These are phyloP conservation scores for Engraulis encrasicolus DNA, from an alignment of 2,113 vertebrate genomes.

Conservation along the genomic window DNA sequence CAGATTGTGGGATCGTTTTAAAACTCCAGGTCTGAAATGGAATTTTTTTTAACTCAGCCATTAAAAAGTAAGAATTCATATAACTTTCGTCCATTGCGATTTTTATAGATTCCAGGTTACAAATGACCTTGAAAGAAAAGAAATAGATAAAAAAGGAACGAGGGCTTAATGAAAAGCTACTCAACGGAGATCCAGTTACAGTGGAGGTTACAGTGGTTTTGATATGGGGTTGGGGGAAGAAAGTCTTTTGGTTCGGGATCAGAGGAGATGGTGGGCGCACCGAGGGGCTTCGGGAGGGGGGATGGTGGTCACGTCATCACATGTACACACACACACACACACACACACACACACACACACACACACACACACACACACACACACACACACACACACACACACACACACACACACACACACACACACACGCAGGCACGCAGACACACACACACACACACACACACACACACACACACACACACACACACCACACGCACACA, in stretches of 20 bases:
- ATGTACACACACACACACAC: too few species aligned
- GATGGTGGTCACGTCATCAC: neutral
- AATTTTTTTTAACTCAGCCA: conserved; percentile 73
- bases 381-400: too few species aligned
- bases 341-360: too few species aligned
- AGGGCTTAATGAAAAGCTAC: conserved; percentile 64
- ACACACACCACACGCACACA: too few species aligned
- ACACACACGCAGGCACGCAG: too few species aligned
- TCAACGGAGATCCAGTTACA: conserved; percentile 60
- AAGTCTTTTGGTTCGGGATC: neutral
- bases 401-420: too few species aligned
- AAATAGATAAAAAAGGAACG: conserved; percentile 47
- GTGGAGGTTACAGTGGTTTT: conserved; percentile 55
- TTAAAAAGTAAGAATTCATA: conserved; percentile 82
- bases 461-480: too few species aligned
- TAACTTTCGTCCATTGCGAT: conserved; percentile 77
- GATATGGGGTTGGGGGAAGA: conserved; percentile 40
- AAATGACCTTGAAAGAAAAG: conserved; percentile 71
- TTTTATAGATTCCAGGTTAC: conserved; percentile 80
- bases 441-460: too few species aligned
- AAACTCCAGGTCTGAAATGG: conserved; percentile 70
- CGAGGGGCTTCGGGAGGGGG: neutral
- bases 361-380: too few species aligned
- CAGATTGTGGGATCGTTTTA: conserved; percentile 70
- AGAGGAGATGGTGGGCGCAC: neutral